A percentile compares a stretch with the other conserved stretches of the same genome.
These are phyloP conservation scores for Rhabdomys dilectus DNA, from an alignment of 2,113 vertebrate species.

Conservation along the genomic window DNA sequence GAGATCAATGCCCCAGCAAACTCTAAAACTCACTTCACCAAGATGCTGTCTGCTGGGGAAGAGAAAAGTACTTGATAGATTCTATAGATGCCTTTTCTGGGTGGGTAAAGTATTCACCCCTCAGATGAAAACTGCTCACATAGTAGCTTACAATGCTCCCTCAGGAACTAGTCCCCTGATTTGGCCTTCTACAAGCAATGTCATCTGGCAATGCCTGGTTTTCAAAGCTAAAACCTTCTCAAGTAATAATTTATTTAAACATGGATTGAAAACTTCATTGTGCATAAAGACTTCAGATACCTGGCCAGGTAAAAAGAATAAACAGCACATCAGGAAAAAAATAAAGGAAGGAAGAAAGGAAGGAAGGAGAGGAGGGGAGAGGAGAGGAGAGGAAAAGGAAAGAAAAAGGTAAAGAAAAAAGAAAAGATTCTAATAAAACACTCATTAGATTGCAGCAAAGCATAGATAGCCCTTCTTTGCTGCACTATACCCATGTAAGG, in stretches of 20 bases:
- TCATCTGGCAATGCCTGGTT: background rate
- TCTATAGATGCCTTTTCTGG: background rate
- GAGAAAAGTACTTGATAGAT: background rate
- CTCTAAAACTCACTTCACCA: background rate
- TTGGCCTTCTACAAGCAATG: background rate
- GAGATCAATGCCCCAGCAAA: background rate
- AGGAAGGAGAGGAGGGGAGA: background rate
- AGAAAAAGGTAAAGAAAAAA: too few species aligned
- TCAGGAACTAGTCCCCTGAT: background rate
- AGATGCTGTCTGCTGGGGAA: background rate
- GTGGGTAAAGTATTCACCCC: background rate
- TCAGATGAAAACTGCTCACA: background rate
- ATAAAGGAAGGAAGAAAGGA: background rate
- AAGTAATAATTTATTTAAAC: background rate
- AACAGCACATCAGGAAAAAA: background rate
- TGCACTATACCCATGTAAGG: background rate
- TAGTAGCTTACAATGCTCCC: background rate
- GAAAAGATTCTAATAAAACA: background rate
- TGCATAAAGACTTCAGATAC: background rate
- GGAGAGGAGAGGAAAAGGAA: rapidly evolving
- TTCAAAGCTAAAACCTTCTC: background rate
- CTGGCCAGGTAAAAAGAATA: background rate
- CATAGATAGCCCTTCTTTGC: background rate
- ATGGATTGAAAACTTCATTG: background rate
- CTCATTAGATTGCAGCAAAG: background rate